Base-by-base conservation (phyloP, 2,888 invertebrate genomes). In the Xanthostigma xanthostigma region DNA sequence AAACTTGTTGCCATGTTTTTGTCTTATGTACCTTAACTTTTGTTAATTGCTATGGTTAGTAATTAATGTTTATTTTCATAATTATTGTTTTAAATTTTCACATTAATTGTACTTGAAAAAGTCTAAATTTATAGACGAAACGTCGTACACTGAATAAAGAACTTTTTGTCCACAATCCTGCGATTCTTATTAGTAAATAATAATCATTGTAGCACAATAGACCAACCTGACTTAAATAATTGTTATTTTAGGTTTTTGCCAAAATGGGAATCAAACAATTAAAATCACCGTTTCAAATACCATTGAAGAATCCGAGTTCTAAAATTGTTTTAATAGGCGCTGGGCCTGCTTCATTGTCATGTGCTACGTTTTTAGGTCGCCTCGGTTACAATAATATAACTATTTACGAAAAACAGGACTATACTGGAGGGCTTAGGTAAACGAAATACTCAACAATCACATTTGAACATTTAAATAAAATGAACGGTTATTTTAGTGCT, bases 331-430 rank as follows among this genome's bases (percentile, higher is more conserved):
- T 98, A 34, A 62, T 97, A 8, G 97, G 98, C 0, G 95, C 93
- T 53, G 98, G 98, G 0, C 97, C 98, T 0, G 94, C 97, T 4
- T 92, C 93, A 9, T 74, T 96, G 48, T 95, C 95, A 9, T 97
- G 97, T 62, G 96, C 95, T 2, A 94, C 96, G 12, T 98, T 92
- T 70, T 71, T 98, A 13, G 96, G 86, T 0, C 74, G 98, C 17
- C 71, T 98, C 12, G 98, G 98, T 0, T 98, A 98, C 63, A 78
- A 80, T 8, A 72, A 96, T 60, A 70, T 98, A 17, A 93, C 89
- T 0, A 84, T 98, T 53, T 97, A 87, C 65, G 98, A 98, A 65
- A 93, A 87, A 63, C 74, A 88, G 57, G 66, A 77, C 2, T 92
- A 81, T 62, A 67, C 91, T 44, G 98, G 98, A 9, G 97, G 98